Evolutionary conservation across 1,140 invertebrate species (phyloP).

Genomic region (Xylocopa sonorina): DNA sequence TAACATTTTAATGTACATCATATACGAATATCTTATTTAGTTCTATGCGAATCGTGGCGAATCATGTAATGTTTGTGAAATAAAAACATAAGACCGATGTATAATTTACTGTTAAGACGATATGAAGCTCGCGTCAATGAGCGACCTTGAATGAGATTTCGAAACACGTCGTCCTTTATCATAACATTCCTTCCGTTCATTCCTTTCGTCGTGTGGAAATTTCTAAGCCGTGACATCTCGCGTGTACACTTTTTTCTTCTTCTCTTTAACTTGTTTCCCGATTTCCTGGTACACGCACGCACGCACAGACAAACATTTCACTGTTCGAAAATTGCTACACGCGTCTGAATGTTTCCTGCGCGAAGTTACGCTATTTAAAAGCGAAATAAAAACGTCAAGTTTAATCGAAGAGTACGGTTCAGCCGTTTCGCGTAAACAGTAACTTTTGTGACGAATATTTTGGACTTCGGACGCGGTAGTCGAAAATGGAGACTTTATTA

Average conservation of each 20-base stretch:
- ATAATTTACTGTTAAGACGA: neutral
- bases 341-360: neutral
- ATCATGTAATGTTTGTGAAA: neutral
- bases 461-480: constrained; percentile 34
- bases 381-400: neutral
- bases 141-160: constrained; percentile 37
- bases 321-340: neutral
- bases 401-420: neutral
- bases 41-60: neutral
- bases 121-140: constrained; percentile 24
- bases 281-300: no score
- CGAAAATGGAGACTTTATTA: constrained; percentile 50
- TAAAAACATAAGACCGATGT: constrained; percentile 1
- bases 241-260: neutral
- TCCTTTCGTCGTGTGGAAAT: neutral
- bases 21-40: neutral
- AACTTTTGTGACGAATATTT: constrained; percentile 30
- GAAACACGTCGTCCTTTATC: constrained; percentile 13
- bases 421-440: constrained; percentile 5
- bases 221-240: neutral
- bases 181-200: constrained; percentile 23
- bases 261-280: neutral
- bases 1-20: neutral
- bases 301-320: neutral
- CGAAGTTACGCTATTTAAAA: neutral